Evolutionary conservation across 2,888 invertebrate species (phyloP).

Genomic region (Meghimatium bilineatum): DNA sequence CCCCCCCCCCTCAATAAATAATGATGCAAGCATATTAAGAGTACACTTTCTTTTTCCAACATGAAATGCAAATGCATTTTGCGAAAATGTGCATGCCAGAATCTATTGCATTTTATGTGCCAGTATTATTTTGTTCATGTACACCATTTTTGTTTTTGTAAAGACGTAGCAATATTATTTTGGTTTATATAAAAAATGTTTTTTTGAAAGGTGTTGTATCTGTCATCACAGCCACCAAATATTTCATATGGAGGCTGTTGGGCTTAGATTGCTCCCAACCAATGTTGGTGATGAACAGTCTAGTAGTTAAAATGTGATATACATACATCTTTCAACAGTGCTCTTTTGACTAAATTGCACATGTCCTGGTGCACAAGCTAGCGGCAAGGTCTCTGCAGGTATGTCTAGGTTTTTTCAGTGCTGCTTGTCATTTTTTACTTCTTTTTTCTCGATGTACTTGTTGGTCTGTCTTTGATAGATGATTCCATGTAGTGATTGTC

Average conservation of each 20-base stretch:
- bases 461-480: neutral
- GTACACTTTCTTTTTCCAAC: too few species aligned
- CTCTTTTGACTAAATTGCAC: neutral
- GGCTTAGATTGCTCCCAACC: conserved; percentile 50
- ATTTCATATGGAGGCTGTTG: conserved; percentile 42
- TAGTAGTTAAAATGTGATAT: neutral
- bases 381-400: neutral
- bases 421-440: neutral
- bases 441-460: neutral
- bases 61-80: too few species aligned
- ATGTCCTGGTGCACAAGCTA: neutral
- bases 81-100: too few species aligned
- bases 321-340: neutral
- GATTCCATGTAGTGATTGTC: neutral
- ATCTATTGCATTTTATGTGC: neutral
- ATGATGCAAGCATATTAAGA: too few species aligned
- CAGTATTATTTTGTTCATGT: too few species aligned
- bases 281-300: conserved; percentile 47
- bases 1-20: too few species aligned
- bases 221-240: conserved; percentile 23
- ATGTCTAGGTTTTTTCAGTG: conserved; percentile 7
- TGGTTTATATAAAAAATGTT: neutral
- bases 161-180: neutral
- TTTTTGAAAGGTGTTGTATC: neutral
- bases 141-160: too few species aligned